A percentile compares a stretch with the other conserved stretches of the same genome.
Conservation (phyloP, 2,797 vertebrate species). For the Pseudotriccus pelzelni region DNA sequence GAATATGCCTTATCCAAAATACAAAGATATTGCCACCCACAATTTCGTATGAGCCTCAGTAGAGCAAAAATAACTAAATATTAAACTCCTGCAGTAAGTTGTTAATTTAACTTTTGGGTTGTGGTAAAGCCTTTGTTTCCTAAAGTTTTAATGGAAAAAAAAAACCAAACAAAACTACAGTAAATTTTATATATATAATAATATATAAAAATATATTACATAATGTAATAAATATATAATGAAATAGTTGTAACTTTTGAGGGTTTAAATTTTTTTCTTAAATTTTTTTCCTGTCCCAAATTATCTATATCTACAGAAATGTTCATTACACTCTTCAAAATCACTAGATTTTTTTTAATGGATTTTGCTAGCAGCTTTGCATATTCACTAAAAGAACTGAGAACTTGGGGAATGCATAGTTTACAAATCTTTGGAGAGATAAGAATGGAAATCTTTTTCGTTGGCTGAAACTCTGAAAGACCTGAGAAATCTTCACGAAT, state of each 20-base stretch:
- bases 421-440: neutral
- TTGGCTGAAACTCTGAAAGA: neutral
- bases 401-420: neutral
- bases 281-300: neutral
- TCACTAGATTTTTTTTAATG: neutral
- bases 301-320: neutral
- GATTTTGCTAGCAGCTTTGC: neutral
- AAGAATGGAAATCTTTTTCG: neutral
- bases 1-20: neutral
- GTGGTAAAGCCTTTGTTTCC: neutral
- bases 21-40: neutral
- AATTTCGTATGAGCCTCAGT: neutral
- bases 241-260: neutral
- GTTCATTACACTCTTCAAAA: neutral
- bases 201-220: neutral
- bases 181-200: neutral
- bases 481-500: neutral
- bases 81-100: neutral
- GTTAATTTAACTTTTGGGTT: neutral
- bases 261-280: neutral
- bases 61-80: neutral
- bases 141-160: neutral
- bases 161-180: rapidly evolving
- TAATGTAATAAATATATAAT: neutral
- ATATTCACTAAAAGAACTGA: neutral